phyloP scores from a whole-genome alignment of 2,797 vertebrate genomes.

The Babyrousa celebensis region DNA sequence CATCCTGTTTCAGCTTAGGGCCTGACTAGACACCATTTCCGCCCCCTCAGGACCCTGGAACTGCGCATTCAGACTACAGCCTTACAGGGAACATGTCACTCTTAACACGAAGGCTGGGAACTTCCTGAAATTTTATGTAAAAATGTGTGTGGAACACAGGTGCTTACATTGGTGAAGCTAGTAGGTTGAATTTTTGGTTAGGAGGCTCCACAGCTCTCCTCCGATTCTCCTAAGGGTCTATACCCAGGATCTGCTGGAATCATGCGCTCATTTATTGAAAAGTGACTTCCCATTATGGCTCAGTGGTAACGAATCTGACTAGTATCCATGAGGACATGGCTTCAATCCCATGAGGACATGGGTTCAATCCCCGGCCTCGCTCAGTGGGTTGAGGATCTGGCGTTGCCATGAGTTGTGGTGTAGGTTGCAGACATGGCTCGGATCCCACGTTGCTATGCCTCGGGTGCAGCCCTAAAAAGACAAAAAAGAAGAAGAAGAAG shows the following conservation, averaged over 20 bases:
- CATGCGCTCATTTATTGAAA: not conserved
- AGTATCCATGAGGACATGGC: no score
- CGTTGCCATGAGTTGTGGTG: no score
- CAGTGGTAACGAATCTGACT: no score
- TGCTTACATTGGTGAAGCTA: not conserved
- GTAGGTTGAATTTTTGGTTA: not conserved
- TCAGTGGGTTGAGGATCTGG: no score
- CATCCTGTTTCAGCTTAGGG: not conserved
- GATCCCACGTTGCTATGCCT: no score
- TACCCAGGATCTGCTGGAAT: not conserved
- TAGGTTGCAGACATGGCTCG: no score
- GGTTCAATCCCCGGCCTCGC: no score
- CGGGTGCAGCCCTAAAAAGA: no score
- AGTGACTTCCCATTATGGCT: not conserved
- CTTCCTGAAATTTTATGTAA: not conserved
- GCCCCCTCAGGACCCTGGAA: not conserved
- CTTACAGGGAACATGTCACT: not conserved
- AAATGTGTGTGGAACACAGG: not conserved
- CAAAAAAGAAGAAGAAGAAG: no score
- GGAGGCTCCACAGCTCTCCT: not conserved
- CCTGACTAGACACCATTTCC: constrained; percentile 30
- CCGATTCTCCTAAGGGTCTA: not conserved
- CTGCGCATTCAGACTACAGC: not conserved
- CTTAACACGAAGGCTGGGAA: not conserved
- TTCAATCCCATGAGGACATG: no score